Evolutionary conservation across 1,140 invertebrate genomes (phyloP).

Genomic region (Steinernema khuongi): DNA sequence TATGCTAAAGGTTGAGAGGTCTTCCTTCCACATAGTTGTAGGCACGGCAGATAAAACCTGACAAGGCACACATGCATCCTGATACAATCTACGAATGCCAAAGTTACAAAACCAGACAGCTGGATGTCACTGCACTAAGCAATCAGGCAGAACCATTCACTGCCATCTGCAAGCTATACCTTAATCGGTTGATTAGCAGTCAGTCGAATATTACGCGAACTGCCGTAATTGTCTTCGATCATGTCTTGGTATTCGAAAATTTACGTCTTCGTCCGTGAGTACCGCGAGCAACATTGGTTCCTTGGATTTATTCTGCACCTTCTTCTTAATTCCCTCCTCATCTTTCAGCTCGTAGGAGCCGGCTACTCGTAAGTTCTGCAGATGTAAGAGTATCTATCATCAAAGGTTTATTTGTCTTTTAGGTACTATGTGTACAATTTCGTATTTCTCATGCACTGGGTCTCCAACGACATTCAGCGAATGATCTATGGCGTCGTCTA

Average conservation of each 20-base stretch:
- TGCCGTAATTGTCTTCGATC: no score
- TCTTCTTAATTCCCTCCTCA: constrained; percentile 37
- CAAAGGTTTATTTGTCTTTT: constrained; percentile 23
- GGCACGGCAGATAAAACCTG: no score
- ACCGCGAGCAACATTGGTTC: constrained; percentile 26
- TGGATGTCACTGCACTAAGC: no score
- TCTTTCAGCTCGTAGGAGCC: constrained; percentile 28
- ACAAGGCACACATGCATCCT: no score
- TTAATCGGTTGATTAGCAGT: no score
- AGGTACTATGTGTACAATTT: constrained; percentile 42
- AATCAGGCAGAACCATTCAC: no score
- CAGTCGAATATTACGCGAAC: no score
- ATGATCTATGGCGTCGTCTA: constrained; percentile 34
- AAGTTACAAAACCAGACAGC: no score
- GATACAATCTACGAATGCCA: no score
- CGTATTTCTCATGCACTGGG: constrained; percentile 20
- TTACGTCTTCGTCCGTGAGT: constrained; percentile 39
- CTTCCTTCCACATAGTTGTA: no score
- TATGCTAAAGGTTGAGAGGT: no score
- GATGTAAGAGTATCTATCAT: constrained; percentile 11
- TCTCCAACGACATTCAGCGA: constrained; percentile 28
- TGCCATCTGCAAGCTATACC: no score
- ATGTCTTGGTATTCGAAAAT: constrained; percentile 46
- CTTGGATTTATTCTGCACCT: constrained; percentile 35
- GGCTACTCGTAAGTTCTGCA: constrained; percentile 30